These are phyloP conservation scores for Agrilus planipennis DNA, from an alignment of 1,140 invertebrate species.

Conservation along the genomic window DNA sequence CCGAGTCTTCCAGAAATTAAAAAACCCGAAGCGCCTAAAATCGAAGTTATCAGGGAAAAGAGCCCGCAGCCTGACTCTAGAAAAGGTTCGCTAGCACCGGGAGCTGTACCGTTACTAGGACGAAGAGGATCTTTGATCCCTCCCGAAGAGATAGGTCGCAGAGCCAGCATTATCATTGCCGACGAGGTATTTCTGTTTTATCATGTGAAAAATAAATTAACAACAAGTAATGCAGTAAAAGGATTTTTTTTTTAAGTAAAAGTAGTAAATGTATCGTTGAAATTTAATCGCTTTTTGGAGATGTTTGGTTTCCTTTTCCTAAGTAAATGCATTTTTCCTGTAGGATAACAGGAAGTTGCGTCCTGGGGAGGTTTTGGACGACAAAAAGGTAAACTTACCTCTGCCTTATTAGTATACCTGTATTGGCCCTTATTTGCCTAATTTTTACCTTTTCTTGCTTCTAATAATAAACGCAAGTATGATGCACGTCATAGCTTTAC, in stretches of 20 bases:
- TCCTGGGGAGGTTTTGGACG: conserved; percentile 82
- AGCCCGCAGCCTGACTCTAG: conserved; percentile 50
- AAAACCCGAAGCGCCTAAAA: conserved; percentile 67
- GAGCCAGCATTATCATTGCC: conserved; percentile 80
- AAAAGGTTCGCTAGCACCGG: conserved; percentile 68
- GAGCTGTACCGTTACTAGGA: conserved; percentile 45
- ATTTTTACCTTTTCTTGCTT: too few species aligned
- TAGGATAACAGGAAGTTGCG: conserved; percentile 64
- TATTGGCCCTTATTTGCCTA: too few species aligned
- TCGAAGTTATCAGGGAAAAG: conserved; percentile 71
- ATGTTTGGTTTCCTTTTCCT: too few species aligned
- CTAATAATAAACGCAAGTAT: too few species aligned
- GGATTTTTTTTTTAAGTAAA: conserved; percentile 2
- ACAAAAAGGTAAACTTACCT: conserved; percentile 90
- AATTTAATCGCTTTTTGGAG: conserved; percentile 1
- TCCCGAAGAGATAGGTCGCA: conserved; percentile 67
- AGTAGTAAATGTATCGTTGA: conserved; percentile 6
- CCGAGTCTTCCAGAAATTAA: conserved; percentile 36
- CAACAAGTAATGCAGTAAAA: background rate
- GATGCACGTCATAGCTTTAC: too few species aligned
- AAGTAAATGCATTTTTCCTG: conserved; percentile 13
- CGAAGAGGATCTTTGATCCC: conserved; percentile 75
- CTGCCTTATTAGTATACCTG: too few species aligned
- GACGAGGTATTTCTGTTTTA: conserved; percentile 63
- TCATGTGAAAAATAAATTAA: background rate